A percentile compares a stretch with the other conserved stretches of the same genome.
Evolutionary conservation across 2,888 invertebrate species (phyloP).

Genomic region (Hemicrepidius hirtus): DNA sequence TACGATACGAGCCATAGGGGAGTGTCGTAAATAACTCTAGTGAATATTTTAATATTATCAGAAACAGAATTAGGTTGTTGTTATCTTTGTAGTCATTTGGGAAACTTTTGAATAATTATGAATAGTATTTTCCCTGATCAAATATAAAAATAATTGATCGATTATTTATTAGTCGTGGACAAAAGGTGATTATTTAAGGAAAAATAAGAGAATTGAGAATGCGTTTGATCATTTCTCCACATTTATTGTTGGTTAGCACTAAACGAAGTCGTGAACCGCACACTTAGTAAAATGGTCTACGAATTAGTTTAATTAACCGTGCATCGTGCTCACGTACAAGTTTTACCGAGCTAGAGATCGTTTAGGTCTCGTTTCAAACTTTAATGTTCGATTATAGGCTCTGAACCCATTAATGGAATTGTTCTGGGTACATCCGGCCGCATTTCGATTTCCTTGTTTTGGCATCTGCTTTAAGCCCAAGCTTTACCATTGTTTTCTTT

Average conservation of each 20-base stretch:
- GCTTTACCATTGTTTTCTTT: slow-evolving; percentile 33
- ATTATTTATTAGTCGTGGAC: no score
- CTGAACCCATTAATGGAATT: slow-evolving; percentile 44
- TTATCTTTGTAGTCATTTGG: no score
- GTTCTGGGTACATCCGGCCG: slow-evolving; percentile 39
- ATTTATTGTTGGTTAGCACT: slow-evolving; percentile 27
- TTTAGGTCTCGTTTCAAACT: slow-evolving; percentile 44
- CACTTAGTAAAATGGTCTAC: slow-evolving; percentile 25
- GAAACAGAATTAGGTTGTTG: no score
- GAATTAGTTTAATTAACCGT: slow-evolving; percentile 45
- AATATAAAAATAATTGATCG: no score
- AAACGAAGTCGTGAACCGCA: slow-evolving; percentile 29
- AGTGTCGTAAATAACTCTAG: no score
- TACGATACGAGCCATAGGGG: no score
- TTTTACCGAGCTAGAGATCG: slow-evolving; percentile 44
- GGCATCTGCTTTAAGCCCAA: slow-evolving; percentile 35
- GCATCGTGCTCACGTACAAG: slow-evolving; percentile 44
- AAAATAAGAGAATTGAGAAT: background rate
- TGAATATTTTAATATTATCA: no score
- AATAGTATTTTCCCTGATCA: no score
- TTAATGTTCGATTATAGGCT: slow-evolving; percentile 46
- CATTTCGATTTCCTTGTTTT: slow-evolving; percentile 38
- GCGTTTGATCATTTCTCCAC: slow-evolving; percentile 14
- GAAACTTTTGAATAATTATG: no score
- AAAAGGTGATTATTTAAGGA: background rate